Conservation (phyloP, 2,113 vertebrate genomes). For the Phaethon lepturus region DNA sequence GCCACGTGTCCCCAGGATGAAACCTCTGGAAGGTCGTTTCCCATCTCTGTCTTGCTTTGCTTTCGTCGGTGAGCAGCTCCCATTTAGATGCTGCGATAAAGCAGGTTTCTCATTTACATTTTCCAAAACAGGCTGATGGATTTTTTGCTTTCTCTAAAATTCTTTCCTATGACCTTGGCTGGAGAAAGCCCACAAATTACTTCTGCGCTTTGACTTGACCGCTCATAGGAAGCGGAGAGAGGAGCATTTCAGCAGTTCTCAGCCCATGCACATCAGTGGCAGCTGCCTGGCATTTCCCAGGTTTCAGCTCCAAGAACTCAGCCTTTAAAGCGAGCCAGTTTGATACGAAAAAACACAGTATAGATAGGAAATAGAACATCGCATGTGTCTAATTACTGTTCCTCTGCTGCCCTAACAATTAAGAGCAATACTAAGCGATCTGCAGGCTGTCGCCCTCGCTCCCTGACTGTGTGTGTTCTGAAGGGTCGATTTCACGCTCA, state of each 20-base stretch:
- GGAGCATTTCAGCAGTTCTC: conserved; percentile 9
- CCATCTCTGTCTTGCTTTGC: neutral
- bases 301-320: conserved; percentile 52
- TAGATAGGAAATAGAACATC: conserved; percentile 26
- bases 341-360: conserved; percentile 2
- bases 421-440: neutral
- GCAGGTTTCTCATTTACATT: conserved; percentile 36
- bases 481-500: conserved; percentile 13
- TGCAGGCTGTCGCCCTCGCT: neutral
- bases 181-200: neutral
- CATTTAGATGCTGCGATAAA: neutral
- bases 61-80: neutral
- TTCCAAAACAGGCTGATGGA: conserved; percentile 17
- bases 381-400: conserved; percentile 39
- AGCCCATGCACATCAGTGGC: neutral
- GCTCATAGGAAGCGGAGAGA: neutral
- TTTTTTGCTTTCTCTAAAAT: neutral
- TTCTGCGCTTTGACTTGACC: neutral
- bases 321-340: conserved; percentile 10
- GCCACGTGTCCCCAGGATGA: neutral
- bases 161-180: conserved; percentile 58
- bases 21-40: neutral
- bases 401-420: conserved; percentile 53
- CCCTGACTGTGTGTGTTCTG: neutral
- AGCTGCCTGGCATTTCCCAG: neutral